A percentile compares a stretch with the other conserved stretches of the same genome.
phyloP scores from a whole-genome alignment of 1,140 invertebrate species.

The Propsilocerus akamusi region DNA sequence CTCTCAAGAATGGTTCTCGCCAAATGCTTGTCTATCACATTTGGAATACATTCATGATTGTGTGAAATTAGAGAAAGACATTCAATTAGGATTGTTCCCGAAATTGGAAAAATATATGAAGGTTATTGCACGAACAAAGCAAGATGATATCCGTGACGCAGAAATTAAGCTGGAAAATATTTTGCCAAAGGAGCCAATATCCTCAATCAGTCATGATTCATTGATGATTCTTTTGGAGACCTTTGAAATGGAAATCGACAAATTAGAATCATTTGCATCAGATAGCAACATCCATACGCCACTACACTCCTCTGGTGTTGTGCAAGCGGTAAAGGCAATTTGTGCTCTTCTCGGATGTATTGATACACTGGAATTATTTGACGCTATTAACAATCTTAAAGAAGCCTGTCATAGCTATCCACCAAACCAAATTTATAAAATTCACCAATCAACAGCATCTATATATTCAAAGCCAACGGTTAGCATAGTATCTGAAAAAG shows the following conservation, averaged over 20 bases:
- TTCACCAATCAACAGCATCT: conserved; percentile 12
- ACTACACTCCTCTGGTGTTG: conserved; percentile 33
- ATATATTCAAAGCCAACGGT: conserved; percentile 14
- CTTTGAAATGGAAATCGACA: conserved; percentile 61
- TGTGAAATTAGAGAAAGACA: conserved; percentile 82
- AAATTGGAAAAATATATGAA: conserved; percentile 34
- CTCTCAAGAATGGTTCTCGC: conserved; percentile 22
- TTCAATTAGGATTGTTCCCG: conserved; percentile 54
- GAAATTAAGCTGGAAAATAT: conserved; percentile 52
- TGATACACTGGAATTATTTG: conserved; percentile 66
- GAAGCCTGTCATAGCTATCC: conserved; percentile 32
- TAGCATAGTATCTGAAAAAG: conserved; percentile 28
- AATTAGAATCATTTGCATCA: conserved; percentile 41
- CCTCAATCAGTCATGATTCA: conserved; percentile 55
- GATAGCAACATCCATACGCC: conserved; percentile 33
- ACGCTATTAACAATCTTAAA: conserved; percentile 50
- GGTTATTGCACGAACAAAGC: conserved; percentile 27
- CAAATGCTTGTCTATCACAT: conserved; percentile 50
- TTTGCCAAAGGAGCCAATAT: conserved; percentile 47
- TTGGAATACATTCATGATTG: conserved; percentile 90
- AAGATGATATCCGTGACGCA: conserved; percentile 56
- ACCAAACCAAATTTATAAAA: conserved; percentile 14
- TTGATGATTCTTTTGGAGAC: conserved; percentile 65
- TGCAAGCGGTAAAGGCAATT: conserved; percentile 83
- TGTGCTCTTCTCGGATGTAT: conserved; percentile 72